These are phyloP conservation scores for Hiodon tergisus DNA, from an alignment of 2,113 vertebrate species.

Conservation along the genomic window DNA sequence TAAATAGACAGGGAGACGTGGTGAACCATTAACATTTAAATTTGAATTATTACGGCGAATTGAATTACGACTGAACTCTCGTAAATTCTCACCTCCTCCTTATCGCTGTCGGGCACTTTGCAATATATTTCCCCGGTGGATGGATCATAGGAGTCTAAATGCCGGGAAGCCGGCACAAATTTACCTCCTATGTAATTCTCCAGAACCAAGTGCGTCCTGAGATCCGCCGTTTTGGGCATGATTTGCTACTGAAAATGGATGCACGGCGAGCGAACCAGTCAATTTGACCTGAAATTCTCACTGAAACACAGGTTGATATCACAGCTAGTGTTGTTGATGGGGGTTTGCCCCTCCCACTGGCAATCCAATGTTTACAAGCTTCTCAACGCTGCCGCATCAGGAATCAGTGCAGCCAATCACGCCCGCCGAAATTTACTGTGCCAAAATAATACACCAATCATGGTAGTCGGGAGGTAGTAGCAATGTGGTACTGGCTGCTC, in stretches of 20 bases:
- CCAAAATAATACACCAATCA: background rate
- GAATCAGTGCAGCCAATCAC: conserved; percentile 4
- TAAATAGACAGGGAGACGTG: background rate
- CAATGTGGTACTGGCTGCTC: background rate
- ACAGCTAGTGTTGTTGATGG: background rate
- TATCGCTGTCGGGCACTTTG: conserved; percentile 82
- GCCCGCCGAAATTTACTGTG: background rate
- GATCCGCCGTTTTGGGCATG: conserved; percentile 48
- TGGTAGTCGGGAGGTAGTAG: background rate
- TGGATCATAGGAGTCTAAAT: conserved; percentile 82
- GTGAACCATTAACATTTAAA: background rate
- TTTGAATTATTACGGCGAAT: background rate
- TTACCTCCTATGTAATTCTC: conserved; percentile 88
- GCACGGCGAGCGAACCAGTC: background rate
- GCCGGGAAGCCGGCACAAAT: conserved; percentile 70
- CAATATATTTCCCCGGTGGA: conserved; percentile 84
- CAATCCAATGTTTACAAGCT: background rate
- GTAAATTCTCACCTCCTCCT: conserved; percentile 73
- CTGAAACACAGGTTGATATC: background rate
- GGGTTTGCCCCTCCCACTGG: background rate
- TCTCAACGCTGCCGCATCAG: background rate
- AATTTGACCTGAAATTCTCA: background rate
- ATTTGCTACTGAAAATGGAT: background rate
- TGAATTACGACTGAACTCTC: background rate
- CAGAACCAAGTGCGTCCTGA: conserved; percentile 60